phyloP scores from a whole-genome alignment of 2,797 vertebrate species.

The Cygnus olor region DNA sequence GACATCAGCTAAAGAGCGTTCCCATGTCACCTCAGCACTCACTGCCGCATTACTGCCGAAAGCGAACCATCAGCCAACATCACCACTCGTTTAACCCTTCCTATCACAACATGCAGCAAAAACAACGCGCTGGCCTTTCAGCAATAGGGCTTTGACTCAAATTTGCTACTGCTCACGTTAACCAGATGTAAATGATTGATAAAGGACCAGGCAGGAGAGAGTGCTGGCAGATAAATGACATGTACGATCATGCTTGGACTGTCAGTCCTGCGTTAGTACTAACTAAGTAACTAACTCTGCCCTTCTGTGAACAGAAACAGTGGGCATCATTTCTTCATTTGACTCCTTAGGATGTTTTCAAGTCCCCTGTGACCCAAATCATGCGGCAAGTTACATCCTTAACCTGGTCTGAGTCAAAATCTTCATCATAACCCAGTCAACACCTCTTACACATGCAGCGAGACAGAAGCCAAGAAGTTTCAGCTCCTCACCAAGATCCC shows the following conservation, averaged over 20 bases:
- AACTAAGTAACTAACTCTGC: neutral
- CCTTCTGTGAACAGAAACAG: neutral
- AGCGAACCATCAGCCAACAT: neutral
- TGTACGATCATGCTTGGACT: neutral
- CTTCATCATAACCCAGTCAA: neutral
- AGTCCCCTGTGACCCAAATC: neutral
- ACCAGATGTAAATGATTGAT: neutral
- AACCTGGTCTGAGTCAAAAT: neutral
- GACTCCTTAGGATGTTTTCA: neutral
- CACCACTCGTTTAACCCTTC: conserved; percentile 1
- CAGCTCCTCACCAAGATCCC: neutral
- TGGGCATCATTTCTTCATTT: neutral
- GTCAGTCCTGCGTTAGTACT: neutral
- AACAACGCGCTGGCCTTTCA: fast-evolving
- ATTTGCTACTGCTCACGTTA: neutral
- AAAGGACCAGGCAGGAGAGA: neutral
- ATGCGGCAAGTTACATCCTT: fast-evolving
- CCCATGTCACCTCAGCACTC: conserved; percentile 52
- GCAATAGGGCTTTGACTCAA: neutral
- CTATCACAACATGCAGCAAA: neutral
- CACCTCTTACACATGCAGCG: neutral
- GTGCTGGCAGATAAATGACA: neutral
- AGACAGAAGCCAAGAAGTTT: neutral
- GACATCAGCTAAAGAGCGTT: conserved; percentile 35
- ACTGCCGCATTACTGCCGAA: neutral